Evolutionary conservation across 1,140 invertebrate species (phyloP), one percentile per base, ranked within the genome.

Genomic region (Aporrectodea caliginosa): DNA sequence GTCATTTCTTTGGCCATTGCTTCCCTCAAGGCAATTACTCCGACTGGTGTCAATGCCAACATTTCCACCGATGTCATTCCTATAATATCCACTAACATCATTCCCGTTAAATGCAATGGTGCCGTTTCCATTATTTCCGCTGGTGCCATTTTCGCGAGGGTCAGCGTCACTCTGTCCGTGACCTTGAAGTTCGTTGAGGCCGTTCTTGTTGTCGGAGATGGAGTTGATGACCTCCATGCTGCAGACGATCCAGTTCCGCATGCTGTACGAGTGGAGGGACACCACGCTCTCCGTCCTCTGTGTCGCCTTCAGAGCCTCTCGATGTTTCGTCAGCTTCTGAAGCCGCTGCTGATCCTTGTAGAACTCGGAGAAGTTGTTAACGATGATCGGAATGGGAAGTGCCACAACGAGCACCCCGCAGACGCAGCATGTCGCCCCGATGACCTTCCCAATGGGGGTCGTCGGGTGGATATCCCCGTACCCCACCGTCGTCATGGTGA

Each of bases 211-310:
- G 43, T 58, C 43, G 43, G 6, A 58, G 43, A 58, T 58, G 22
- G 43, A 58, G 43, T 58, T 22, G 43, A 58, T 22, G 43, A 12
- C 43, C 6, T 58, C 6, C 43, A 58, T 6, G 22, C 43, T 58
- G 43, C 43, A 58, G 43, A 58, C 43, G 43, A 58, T 58, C 43
- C 43, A 58, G 43, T 6, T 58, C 43, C 43, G 6, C 6, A 22
- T 58, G 43, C 43, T 58, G 43, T 58, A 58, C 6, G 43, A 12
- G 30, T 74, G 31, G 73, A 34, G 31, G 30, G 34, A 74, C 27
- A 43, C 75, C 6, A 76, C 43, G 75, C 94, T 96, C 84, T 96
- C 96, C 89, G 97, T 96, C 80, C 95, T 90, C 88, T 97, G 97
- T 83, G 97, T 96, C 85, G 95, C 92, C 43, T 22, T 58, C 6